Conservation (phyloP, 2,113 vertebrate genomes). For the Sitta europaea region DNA sequence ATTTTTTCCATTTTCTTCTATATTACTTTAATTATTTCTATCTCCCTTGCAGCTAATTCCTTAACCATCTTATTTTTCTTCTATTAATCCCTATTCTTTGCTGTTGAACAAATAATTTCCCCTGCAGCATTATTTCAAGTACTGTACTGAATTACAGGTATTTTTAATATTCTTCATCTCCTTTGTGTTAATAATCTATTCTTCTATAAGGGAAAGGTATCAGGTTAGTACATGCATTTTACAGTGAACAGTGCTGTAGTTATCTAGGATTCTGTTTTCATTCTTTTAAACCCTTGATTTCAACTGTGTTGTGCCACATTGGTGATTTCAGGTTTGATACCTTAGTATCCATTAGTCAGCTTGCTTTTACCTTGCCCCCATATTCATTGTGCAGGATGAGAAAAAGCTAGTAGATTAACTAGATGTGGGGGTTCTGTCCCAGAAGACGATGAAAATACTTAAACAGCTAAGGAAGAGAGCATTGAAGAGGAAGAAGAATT, state of each 20-base stretch:
- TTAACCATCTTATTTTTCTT: not conserved
- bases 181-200: not conserved
- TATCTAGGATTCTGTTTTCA: not conserved
- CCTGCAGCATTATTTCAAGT: not conserved
- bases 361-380: not conserved
- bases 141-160: not conserved
- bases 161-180: not conserved
- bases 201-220: not conserved
- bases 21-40: not conserved
- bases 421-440: not conserved
- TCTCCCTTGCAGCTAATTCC: not conserved
- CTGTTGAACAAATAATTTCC: not conserved
- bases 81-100: not conserved
- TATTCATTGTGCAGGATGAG: not conserved
- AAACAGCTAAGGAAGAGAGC: not conserved
- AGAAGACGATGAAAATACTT: not conserved
- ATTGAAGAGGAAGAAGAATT: not conserved
- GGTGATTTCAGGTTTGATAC: not conserved
- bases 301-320: not conserved
- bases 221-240: not conserved
- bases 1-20: not conserved
- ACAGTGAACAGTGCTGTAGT: not conserved
- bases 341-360: not conserved
- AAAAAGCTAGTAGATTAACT: not conserved
- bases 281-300: not conserved